A percentile compares a stretch with the other conserved stretches of the same genome.
Evolutionary conservation across 2,797 vertebrate genomes (phyloP).

Genomic region (Hipposideros larvatus): DNA sequence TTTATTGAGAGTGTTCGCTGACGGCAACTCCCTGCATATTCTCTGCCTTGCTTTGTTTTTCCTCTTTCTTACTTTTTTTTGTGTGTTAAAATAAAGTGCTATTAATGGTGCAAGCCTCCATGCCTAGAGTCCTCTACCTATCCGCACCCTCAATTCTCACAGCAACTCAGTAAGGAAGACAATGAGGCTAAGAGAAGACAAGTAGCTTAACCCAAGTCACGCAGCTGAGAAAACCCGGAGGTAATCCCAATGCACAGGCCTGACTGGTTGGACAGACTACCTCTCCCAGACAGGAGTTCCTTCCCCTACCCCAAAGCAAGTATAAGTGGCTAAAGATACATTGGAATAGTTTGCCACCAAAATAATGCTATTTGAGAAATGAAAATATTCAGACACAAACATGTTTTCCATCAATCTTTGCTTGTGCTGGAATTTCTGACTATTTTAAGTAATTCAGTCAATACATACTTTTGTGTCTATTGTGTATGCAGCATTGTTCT

Average conservation of each 20-base stretch:
- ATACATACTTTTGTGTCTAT: not conserved
- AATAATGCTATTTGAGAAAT: not conserved
- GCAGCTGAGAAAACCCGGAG: not conserved
- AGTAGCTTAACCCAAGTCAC: not conserved
- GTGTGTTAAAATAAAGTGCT: not conserved
- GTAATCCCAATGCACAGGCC: not conserved
- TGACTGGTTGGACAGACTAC: not conserved
- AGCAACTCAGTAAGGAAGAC: not conserved
- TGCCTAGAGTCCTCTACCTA: not conserved
- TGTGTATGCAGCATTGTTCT: not conserved
- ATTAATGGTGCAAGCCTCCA: not conserved
- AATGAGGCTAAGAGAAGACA: not conserved
- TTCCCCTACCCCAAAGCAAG: not conserved
- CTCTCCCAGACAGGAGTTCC: not conserved
- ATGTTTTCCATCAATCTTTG: not conserved
- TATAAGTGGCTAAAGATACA: not conserved
- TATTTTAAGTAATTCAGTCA: not conserved
- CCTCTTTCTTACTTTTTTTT: not conserved
- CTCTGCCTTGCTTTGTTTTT: not conserved
- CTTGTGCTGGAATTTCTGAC: not conserved
- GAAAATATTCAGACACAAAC: not conserved
- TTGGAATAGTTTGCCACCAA: not conserved
- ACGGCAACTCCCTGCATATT: not conserved
- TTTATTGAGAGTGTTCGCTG: constrained; percentile 33
- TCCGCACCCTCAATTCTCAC: not conserved